Evolutionary conservation across 2,888 invertebrate genomes (phyloP), one percentile per base, ranked within the genome.

Genomic region (Ischnura elegans): DNA sequence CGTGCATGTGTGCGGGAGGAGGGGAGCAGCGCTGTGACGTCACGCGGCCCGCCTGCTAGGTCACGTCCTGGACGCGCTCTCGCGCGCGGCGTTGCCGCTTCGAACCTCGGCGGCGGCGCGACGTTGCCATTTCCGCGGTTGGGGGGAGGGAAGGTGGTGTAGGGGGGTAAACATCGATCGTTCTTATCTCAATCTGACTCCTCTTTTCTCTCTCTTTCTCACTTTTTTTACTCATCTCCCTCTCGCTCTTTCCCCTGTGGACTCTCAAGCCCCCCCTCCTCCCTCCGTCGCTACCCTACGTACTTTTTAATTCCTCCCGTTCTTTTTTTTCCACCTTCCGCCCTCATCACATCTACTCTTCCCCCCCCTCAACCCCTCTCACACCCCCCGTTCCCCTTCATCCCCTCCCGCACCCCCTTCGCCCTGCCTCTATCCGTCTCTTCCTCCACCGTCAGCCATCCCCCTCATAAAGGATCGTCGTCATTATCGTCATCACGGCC

Each of bases 41-140:
- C 90, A 90, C 90, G 90, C 61, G 61, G 90, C 61, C 90, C 46
- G 86, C 86, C 86, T 90, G 90, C 90, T 90, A 90, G 90, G 90
- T 90, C 90, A 90, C 90, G 90, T 90, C 90, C 90, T 90, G 90
- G 61, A 55, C 90, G 87, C 51, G 29, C 87, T 51, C 90, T 29
- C 61, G 51, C 87, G 61, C 51, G 87, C 87, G 61, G 61, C 43
- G 90, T 90, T 90, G 90, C 90, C 90, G 90, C 61, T 90, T 90
- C 90, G 90, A 90, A 42, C 90, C 90, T 55, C 90, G 90, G 90
- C 90, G 90, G 90, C 90, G 90, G 29, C 90, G 90, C 90, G 90
- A 36, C 21, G 90, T 90, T 90, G 90, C 90, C 90, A 61, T 36
- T 42, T 43, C n/a, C 16, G 90, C 51, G 51, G 51, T n/a, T n/a